Percentiles rank a stretch among this genome's conserved stretches.
These are phyloP conservation scores for Syrmaticus mikado DNA, from an alignment of 2,113 vertebrate genomes.

Conservation along the genomic window DNA sequence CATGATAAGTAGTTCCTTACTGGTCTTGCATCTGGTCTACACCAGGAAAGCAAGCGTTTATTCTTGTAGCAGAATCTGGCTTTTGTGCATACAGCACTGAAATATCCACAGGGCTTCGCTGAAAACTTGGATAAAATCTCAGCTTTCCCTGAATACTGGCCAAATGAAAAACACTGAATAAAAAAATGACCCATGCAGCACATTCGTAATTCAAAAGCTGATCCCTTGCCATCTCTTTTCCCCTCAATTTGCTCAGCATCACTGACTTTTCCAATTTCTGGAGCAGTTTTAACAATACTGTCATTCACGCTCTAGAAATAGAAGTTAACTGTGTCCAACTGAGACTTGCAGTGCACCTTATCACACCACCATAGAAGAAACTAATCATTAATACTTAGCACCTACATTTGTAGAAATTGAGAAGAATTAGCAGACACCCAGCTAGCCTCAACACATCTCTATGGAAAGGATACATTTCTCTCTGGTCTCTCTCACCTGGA, in stretches of 20 bases:
- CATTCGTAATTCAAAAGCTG: slow-evolving; percentile 8
- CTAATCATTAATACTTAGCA: background rate
- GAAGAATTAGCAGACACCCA: background rate
- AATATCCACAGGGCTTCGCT: background rate
- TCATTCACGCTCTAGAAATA: background rate
- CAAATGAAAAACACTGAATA: slow-evolving; percentile 12
- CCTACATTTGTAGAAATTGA: background rate
- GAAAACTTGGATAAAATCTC: slow-evolving; percentile 17
- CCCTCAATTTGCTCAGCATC: background rate
- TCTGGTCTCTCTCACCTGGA: background rate
- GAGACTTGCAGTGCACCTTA: background rate
- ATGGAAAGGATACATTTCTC: background rate
- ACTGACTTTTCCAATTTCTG: background rate
- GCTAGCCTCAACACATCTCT: background rate
- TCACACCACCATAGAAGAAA: background rate
- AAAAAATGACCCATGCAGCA: background rate
- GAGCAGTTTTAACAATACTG: background rate
- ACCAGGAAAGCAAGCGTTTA: background rate
- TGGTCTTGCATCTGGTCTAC: background rate
- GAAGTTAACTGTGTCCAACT: background rate
- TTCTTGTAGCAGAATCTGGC: background rate
- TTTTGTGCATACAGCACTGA: background rate
- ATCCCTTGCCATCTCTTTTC: background rate
- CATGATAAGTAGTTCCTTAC: background rate
- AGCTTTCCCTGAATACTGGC: background rate